phyloP scores from a whole-genome alignment of 2,888 invertebrate species.

The Pollenia griseotomentosa region DNA sequence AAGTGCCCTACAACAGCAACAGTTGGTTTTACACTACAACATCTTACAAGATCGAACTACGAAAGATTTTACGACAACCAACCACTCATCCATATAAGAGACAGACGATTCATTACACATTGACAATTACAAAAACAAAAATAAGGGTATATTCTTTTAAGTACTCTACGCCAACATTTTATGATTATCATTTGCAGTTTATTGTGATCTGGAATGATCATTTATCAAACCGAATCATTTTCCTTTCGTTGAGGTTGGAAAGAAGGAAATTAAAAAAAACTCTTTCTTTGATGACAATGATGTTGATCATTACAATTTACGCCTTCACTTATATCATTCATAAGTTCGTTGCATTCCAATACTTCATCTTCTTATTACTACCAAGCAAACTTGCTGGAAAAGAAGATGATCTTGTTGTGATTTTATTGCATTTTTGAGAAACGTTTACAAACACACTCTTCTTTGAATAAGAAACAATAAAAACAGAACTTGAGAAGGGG shows the following conservation, averaged over 20 bases:
- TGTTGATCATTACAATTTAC: conserved; percentile 58
- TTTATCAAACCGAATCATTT: conserved; percentile 47
- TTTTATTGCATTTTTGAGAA: conserved; percentile 57
- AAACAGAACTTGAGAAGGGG: conserved; percentile 45
- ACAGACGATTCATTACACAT: conserved; percentile 36
- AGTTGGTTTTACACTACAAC: conserved; percentile 37
- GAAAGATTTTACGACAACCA: neutral
- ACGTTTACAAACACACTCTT: conserved; percentile 17
- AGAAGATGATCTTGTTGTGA: conserved; percentile 50
- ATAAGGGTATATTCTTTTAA: conserved; percentile 38
- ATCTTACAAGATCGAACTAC: conserved; percentile 10
- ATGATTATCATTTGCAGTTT: neutral
- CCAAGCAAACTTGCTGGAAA: neutral
- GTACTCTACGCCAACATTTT: conserved; percentile 27
- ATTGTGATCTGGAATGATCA: conserved; percentile 16
- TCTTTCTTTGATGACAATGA: conserved; percentile 31
- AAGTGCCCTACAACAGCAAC: conserved; percentile 32
- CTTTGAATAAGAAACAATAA: neutral
- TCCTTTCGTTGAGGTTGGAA: conserved; percentile 25
- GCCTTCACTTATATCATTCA: conserved; percentile 69
- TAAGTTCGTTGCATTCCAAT: conserved; percentile 10
- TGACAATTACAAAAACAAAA: conserved; percentile 13
- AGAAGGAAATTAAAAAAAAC: neutral
- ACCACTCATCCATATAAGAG: neutral
- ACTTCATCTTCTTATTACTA: neutral